phyloP scores from a whole-genome alignment of 1,140 invertebrate genomes.

The Tetragonula clypearis region DNA sequence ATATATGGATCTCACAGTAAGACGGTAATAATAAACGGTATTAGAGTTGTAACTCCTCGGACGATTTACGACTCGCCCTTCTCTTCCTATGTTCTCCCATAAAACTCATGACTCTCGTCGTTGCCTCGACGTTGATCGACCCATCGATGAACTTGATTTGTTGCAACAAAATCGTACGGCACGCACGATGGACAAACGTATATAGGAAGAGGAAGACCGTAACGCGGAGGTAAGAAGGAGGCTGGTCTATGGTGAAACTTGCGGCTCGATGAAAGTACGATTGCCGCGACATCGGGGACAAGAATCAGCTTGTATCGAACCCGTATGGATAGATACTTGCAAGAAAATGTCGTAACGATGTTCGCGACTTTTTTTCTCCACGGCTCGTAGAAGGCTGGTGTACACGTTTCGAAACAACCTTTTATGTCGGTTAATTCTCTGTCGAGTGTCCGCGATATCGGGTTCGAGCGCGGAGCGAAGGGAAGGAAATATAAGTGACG shows the following conservation, averaged over 20 bases:
- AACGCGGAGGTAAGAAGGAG: background rate
- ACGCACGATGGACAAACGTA: conserved; percentile 15
- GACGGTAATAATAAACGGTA: conserved; percentile 35
- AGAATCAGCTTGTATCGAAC: conserved; percentile 50
- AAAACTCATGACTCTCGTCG: no score
- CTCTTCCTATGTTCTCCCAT: no score
- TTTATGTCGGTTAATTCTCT: conserved; percentile 45
- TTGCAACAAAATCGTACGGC: conserved; percentile 53
- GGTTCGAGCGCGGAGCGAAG: background rate
- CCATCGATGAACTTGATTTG: conserved; percentile 46
- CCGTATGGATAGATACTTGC: conserved; percentile 36
- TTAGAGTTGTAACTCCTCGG: background rate
- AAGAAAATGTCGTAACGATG: conserved; percentile 62
- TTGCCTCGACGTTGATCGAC: background rate
- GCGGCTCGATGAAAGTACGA: conserved; percentile 56
- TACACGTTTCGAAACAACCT: conserved; percentile 53
- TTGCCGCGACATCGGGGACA: conserved; percentile 51
- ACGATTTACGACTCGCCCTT: conserved; percentile 14
- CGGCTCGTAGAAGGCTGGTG: conserved; percentile 33
- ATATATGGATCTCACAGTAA: conserved; percentile 28
- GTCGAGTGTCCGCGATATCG: background rate
- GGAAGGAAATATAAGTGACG: conserved; percentile 17
- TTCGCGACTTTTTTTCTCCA: conserved; percentile 52
- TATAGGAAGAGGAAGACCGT: conserved; percentile 29
- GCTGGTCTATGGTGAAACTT: conserved; percentile 31